Evolutionary conservation across 2,888 invertebrate species (phyloP).

Genomic region (Strigamia crassipes): DNA sequence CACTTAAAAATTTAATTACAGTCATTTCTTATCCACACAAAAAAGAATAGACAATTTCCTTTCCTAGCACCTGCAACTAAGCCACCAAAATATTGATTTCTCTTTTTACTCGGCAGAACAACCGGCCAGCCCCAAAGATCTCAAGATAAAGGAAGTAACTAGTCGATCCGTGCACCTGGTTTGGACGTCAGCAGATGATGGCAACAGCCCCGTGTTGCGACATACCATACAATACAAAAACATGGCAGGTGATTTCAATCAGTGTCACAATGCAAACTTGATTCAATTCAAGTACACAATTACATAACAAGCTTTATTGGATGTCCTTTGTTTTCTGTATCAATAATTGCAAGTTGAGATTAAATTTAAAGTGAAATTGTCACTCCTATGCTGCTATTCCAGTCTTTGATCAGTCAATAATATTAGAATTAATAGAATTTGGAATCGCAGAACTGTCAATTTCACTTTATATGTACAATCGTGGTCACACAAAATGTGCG

Average conservation of each 20-base stretch:
- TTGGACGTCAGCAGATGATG: conserved; percentile 19
- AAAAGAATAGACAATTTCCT: background rate
- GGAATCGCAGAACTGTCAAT: too few species aligned
- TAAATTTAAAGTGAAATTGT: too few species aligned
- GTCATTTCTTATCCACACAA: background rate
- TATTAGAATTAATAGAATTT: too few species aligned
- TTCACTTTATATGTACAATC: too few species aligned
- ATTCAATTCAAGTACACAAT: background rate
- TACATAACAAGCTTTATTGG: too few species aligned
- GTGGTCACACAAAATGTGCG: too few species aligned
- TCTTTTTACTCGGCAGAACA: conserved; percentile 23
- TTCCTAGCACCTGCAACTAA: background rate
- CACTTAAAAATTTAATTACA: conserved; percentile 18
- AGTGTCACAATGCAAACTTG: background rate
- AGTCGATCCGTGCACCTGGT: conserved; percentile 32
- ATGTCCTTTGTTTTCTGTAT: too few species aligned
- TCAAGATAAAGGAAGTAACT: conserved; percentile 39
- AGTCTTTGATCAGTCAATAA: too few species aligned
- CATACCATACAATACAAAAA: conserved; percentile 43
- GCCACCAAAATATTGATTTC: background rate
- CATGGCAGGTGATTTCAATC: conserved; percentile 45
- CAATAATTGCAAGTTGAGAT: too few species aligned
- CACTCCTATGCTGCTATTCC: too few species aligned
- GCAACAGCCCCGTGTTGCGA: conserved; percentile 43
- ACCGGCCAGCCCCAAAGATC: conserved; percentile 5